phyloP scores from a whole-genome alignment of 2,888 invertebrate species.

The Leuctra nigra region DNA sequence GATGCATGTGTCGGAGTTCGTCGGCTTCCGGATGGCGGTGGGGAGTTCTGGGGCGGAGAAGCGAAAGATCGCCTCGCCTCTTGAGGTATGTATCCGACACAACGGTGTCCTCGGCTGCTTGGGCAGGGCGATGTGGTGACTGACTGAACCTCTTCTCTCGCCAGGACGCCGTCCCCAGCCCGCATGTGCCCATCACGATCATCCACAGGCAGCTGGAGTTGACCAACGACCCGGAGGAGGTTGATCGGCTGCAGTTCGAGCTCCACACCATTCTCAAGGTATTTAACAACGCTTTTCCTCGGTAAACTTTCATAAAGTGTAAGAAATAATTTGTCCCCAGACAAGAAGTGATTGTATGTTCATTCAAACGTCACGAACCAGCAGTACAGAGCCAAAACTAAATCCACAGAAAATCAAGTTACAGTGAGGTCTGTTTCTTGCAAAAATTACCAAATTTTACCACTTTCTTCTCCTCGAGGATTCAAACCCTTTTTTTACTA shows the following conservation, averaged over 20 bases:
- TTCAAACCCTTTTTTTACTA: too few relatives aligned
- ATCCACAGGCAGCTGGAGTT: conserved; percentile 35
- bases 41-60: background rate
- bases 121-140: background rate
- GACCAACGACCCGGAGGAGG: conserved; percentile 32
- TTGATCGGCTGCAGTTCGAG: conserved; percentile 31
- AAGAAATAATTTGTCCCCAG: too few relatives aligned
- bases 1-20: conserved; percentile 34
- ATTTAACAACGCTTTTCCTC: too few relatives aligned
- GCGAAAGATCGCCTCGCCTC: background rate
- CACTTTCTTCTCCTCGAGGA: too few relatives aligned
- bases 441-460: too few relatives aligned
- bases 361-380: too few relatives aligned
- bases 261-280: conserved; percentile 34
- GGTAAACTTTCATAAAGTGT: too few relatives aligned
- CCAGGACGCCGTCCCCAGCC: conserved; percentile 39
- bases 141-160: conserved; percentile 2
- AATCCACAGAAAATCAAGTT: too few relatives aligned
- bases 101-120: too few relatives aligned
- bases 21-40: conserved; percentile 30
- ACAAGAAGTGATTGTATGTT: too few relatives aligned
- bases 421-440: too few relatives aligned
- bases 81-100: background rate
- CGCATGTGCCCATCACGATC: conserved; percentile 40
- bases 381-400: too few relatives aligned